phyloP scores from a whole-genome alignment of 2,797 vertebrate species.

The Halcyon chelicuti region DNA sequence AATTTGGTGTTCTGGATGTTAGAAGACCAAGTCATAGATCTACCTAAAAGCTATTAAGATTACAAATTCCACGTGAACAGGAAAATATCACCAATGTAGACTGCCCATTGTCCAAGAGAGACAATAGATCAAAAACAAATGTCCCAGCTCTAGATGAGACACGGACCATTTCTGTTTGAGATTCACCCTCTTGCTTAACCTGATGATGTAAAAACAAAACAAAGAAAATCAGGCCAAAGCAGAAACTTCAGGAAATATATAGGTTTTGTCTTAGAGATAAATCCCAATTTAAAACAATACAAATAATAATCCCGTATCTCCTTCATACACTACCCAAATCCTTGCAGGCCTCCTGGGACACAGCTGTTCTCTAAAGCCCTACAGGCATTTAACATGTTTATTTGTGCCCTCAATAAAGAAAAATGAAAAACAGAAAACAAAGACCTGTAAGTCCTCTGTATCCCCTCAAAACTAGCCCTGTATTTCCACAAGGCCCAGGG shows the following conservation, averaged over 20 bases:
- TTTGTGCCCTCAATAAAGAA: not conserved
- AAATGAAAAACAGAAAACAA: not conserved
- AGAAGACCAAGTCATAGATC: accelerated
- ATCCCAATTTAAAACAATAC: not conserved
- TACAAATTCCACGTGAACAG: not conserved
- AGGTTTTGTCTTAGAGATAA: not conserved
- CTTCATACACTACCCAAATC: not conserved
- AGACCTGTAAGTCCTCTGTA: not conserved
- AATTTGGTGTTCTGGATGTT: not conserved
- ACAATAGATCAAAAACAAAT: not conserved
- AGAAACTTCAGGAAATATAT: not conserved
- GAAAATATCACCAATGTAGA: not conserved
- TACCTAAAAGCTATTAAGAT: not conserved
- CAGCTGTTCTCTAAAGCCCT: not conserved
- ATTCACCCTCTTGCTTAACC: not conserved
- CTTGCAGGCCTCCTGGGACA: not conserved
- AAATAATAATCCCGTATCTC: not conserved
- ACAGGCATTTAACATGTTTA: not conserved
- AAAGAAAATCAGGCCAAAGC: not conserved
- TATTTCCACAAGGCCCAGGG: not conserved
- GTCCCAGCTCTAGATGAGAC: not conserved
- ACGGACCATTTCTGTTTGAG: not conserved
- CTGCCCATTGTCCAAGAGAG: not conserved
- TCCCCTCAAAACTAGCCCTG: not conserved
- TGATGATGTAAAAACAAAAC: not conserved